Base-by-base conservation (phyloP, 2,888 invertebrate species). In the Acheta domesticus region DNA sequence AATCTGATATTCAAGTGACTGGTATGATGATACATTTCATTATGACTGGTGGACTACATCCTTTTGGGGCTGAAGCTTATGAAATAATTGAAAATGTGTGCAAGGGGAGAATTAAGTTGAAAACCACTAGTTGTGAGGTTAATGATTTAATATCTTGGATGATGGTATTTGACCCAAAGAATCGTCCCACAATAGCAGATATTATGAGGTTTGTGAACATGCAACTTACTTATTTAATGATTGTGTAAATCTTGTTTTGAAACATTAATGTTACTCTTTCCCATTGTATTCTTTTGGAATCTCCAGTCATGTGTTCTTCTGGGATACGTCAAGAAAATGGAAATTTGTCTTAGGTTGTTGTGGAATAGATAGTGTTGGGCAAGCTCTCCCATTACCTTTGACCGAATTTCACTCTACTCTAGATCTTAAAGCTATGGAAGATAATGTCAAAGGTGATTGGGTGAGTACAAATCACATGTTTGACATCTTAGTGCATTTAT, bases 1-100 rank as follows among this genome's bases (percentile, higher is more conserved):
- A 84, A 73, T 86, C 87, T 3, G 88, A 88, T 83, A 85, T 87
- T 23, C 87, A 87, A 84, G 86, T 86, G 19, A 85, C 87, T 79
- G 87, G 83, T 12, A 83, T 83, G 83, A 77, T 83, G 49, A 83
- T 87, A n/a, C 87, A 87, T 82, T 88, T 86, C 82, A 84, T 87
- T n/a, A 81, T 86, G 62, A 86, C 86, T 11, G 85, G 85, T 14
- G 88, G 88, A 1, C 82, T 84, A 8, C 88, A 88, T 83, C 87
- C 87, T 0, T 88, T 85, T 79, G 88, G 88, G 5, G 83, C 84
- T 12, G 84, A 84, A 12, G 84, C 86, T 75, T 83, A 83, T 8
- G 85, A 86, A 16, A 87, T 88, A 23, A 81, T 87, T 49, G 84
- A 85, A 78, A 86, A 87, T 80, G 82, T 87, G 49, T 84, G 85